Evolutionary conservation across 2,797 vertebrate species (phyloP).

Genomic region (Diplodus sargus): DNA sequence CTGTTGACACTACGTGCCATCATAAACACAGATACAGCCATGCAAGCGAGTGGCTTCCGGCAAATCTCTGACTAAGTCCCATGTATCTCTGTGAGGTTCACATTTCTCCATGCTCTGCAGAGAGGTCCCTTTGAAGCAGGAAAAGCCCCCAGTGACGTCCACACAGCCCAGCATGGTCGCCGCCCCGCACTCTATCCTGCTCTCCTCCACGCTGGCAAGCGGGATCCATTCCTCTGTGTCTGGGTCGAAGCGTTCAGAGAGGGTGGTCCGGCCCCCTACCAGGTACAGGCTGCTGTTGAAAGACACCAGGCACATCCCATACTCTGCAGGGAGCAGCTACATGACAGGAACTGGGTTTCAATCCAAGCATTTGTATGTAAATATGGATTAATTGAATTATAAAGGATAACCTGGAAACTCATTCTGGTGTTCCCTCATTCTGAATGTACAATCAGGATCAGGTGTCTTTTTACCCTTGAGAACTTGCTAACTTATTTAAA

Average conservation of each 20-base stretch:
- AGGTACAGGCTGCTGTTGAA: constrained; percentile 87
- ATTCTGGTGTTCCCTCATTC: background rate
- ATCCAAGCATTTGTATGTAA: constrained; percentile 15
- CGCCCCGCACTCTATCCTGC: constrained; percentile 86
- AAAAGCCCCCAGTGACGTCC: constrained; percentile 87
- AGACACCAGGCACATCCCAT: constrained; percentile 84
- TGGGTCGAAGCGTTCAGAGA: constrained; percentile 86
- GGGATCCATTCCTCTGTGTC: constrained; percentile 85
- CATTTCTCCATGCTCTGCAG: constrained; percentile 89
- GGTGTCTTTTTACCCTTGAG: constrained; percentile 2
- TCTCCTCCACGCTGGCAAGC: constrained; percentile 84
- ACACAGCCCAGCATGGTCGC: constrained; percentile 87
- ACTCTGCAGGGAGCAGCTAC: constrained; percentile 73
- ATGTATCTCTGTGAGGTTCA: constrained; percentile 81
- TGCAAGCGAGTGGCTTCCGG: constrained; percentile 85
- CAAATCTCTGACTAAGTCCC: constrained; percentile 85
- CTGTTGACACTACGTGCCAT: constrained; percentile 58
- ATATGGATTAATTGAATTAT: constrained; percentile 11
- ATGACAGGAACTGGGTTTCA: constrained; percentile 7
- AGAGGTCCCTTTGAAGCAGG: constrained; percentile 85
- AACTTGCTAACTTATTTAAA: background rate
- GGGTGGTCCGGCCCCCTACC: constrained; percentile 86
- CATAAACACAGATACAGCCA: constrained; percentile 85
- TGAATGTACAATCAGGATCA: background rate
- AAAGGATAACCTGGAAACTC: constrained; percentile 19